Evolutionary conservation across 2,888 invertebrate species (phyloP), one percentile per base, ranked within the genome.

Genomic region (Caenorhabditis becei): DNA sequence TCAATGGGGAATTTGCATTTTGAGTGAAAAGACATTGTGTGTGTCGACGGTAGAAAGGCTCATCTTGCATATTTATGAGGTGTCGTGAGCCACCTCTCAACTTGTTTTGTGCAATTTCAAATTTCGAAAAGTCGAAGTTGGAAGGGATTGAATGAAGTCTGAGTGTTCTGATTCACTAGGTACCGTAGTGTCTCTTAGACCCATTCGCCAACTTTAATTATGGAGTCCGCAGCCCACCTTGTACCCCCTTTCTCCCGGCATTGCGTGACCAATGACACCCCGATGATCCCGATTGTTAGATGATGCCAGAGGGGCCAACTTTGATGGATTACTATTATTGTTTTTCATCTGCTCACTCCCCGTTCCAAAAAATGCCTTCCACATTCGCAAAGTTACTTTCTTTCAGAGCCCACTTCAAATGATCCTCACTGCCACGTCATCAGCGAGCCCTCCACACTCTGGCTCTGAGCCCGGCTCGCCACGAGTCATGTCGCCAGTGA

Each of bases 301-400:
- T 32, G 41, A 28, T 35, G 47, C 3, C 8, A 23, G n/a, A 44
- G 28, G n/a, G 28, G 63, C 8, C 74, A 66, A 75, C 51, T 66
- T 66, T 66, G 75, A 75, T 75, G 75, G 75, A 75, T 75, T 66
- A 66, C 75, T 75, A 75, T 75, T 75, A 66, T 75, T 75, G 75
- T 75, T 75, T 75, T 75, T 65, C 20, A 7, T n/a, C 14, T 11
- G 11, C 41, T 41, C 32, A 32, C 4, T 7, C 4, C 32, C 10
- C 10, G 10, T 4, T 32, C 5, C 32, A 32, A 32, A 32, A 32
- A 4, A 4, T 32, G 4, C 5, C 2, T 24, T 53, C 14, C 23
- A 16, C n/a, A 14, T 24, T 14, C 18, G 26, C 53, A 24, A 24
- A 35, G 10, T 35, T 51, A 28, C 23, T 10, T n/a, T 28, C 14